Percentiles rank a stretch among this genome's conserved stretches.
These are phyloP conservation scores for Aradus depressus DNA, from an alignment of 2,888 invertebrate species.

Conservation along the genomic window DNA sequence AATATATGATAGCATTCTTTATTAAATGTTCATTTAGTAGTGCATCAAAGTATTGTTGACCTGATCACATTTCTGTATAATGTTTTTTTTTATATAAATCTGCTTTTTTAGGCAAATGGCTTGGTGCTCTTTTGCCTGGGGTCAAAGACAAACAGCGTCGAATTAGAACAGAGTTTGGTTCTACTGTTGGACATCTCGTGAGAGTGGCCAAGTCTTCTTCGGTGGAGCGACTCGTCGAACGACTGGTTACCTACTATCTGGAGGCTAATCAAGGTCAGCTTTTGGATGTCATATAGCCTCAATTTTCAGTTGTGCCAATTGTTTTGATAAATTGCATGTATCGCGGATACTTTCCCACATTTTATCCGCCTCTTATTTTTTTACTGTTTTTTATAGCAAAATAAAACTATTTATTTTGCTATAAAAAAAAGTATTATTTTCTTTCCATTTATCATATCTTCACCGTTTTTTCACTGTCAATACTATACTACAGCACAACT, in stretches of 20 bases:
- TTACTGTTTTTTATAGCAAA: neutral
- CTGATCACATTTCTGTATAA: no score
- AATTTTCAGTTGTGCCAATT: neutral
- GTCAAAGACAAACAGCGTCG: conserved; percentile 73
- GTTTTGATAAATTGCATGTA: no score
- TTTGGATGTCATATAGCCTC: neutral
- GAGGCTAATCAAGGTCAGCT: conserved; percentile 41
- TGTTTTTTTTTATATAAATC: no score
- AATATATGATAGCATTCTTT: no score
- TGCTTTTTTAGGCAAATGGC: conserved; percentile 43
- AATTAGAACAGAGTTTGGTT: conserved; percentile 72
- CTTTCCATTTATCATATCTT: no score
- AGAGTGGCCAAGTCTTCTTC: conserved; percentile 66
- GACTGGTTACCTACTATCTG: conserved; percentile 52
- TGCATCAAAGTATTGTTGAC: no score
- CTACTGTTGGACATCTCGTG: conserved; percentile 73
- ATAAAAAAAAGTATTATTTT: no score
- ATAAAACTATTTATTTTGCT: no score
- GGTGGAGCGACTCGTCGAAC: conserved; percentile 51
- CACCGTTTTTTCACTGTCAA: no score
- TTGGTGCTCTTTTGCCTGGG: conserved; percentile 57
- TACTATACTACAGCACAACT: no score
- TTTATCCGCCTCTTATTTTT: neutral
- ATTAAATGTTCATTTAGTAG: no score
- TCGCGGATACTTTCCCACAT: no score